These are phyloP conservation scores for Philotrypesis tridentata DNA, from an alignment of 1,140 invertebrate genomes.

Conservation along the genomic window DNA sequence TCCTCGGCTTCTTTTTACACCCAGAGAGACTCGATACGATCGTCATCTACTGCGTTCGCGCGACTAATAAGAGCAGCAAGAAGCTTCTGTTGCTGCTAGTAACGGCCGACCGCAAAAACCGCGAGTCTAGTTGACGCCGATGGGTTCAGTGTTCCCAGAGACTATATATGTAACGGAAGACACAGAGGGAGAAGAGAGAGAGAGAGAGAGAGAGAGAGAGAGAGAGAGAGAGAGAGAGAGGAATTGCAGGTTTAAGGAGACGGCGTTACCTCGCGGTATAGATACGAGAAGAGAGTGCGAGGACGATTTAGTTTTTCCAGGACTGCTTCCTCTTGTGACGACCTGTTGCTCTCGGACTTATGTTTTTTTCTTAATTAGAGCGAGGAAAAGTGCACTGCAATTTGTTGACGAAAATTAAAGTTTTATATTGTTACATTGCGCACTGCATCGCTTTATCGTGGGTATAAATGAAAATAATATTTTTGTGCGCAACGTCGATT, in stretches of 20 bases:
- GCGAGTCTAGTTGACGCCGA: neutral
- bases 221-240: no score
- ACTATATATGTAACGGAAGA: neutral
- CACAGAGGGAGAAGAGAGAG: no score
- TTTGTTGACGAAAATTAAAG: no score
- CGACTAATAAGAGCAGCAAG: neutral
- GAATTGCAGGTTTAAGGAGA: neutral
- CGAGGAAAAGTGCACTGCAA: no score
- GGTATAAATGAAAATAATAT: no score
- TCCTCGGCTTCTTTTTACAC: neutral
- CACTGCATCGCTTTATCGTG: no score
- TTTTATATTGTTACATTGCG: no score
- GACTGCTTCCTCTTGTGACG: neutral
- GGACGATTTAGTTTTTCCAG: neutral
- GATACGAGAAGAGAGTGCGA: neutral
- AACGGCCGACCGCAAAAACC: slow-evolving; percentile 16
- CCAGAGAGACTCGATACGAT: neutral
- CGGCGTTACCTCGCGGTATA: neutral
- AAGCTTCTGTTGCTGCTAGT: neutral
- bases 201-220: no score
- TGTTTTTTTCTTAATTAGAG: no score
- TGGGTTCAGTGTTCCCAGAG: neutral
- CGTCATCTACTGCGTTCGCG: neutral
- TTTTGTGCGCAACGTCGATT: no score
- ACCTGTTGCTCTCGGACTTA: neutral